phyloP scores from a whole-genome alignment of 2,888 invertebrate genomes.

The Onchidella celtica region DNA sequence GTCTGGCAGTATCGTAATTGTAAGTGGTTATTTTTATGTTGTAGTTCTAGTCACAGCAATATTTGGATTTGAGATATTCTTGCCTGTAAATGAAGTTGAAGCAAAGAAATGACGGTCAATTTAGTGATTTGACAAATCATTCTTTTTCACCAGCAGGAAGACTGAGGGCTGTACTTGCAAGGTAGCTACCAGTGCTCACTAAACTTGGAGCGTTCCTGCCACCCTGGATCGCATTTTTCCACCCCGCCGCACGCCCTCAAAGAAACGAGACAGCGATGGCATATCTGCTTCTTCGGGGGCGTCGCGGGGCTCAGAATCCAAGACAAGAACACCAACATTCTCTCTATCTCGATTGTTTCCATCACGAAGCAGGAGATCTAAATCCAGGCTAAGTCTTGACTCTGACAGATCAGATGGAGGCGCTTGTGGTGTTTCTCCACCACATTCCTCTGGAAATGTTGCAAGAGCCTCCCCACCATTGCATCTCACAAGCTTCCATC shows the following conservation, averaged over 20 bases:
- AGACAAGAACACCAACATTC: slow-evolving; percentile 62
- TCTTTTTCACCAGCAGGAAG: no score
- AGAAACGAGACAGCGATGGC: slow-evolving; percentile 69
- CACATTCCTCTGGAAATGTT: slow-evolving; percentile 44
- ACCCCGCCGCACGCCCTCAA: slow-evolving; percentile 50
- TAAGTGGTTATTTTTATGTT: no score
- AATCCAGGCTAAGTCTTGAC: slow-evolving; percentile 70
- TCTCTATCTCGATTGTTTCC: slow-evolving; percentile 70
- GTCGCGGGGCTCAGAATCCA: slow-evolving; percentile 64
- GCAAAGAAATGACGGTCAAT: no score
- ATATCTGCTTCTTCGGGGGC: slow-evolving; percentile 68
- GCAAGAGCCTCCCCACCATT: slow-evolving; percentile 36
- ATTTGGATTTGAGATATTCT: no score
- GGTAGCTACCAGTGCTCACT: neutral
- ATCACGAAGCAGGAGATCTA: slow-evolving; percentile 57
- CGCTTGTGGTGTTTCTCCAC: slow-evolving; percentile 27
- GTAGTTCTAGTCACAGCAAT: no score
- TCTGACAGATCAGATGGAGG: slow-evolving; percentile 62
- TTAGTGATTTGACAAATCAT: no score
- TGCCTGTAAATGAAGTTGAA: no score
- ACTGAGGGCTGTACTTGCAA: no score
- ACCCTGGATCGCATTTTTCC: slow-evolving; percentile 47
- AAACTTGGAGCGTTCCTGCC: neutral
- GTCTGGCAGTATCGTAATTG: no score
- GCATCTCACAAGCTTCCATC: slow-evolving; percentile 49